Evolutionary conservation across 1,140 invertebrate genomes (phyloP), one percentile per base, ranked within the genome.

Genomic region (Andricus grossulariae): DNA sequence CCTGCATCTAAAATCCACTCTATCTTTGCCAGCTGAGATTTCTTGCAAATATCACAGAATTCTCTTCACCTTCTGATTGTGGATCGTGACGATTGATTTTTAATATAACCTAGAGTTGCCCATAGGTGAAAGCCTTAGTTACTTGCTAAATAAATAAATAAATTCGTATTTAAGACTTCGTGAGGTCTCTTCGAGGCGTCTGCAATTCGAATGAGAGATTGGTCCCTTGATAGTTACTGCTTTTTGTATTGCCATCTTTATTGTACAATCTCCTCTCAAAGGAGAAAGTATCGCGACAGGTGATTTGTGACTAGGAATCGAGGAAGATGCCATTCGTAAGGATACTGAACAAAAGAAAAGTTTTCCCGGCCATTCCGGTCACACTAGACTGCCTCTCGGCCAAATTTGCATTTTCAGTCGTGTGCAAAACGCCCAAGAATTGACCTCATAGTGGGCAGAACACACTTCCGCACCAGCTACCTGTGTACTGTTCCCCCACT

Each of bases 201-300:
- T 21, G 19, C 10, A 21, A 57, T 19, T 18, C 25, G 19, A 21
- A 57, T 18, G 25, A 12, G 55, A 66, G 12, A 66, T 57, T 57
- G 32, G 55, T 57, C 55, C 21, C 55, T 57, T 13, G 60, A 66
- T 32, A 66, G 2, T 45, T 39, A 32, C 32, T 39, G 21, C 6
- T 45, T 39, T 45, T 66, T 66, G 13, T 66, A 45, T 66, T 66
- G 2, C 60, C 60, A 66, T 66, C 60, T 66, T 66, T 21, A 66
- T 66, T 66, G 60, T 66, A 66, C 13, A 16, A 66, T 66, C 25
- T 45, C 16, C 45, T 66, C 32, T 32, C 13, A 39, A 32, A 39
- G 32, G 60, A 66, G 60, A 66, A 66, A 66, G 60, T 66, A 39
- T 66, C 60, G 32, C 60, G 60, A 66, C 60, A 66, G 21, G 60